A percentile compares a stretch with the other conserved stretches of the same genome.
Conservation (phyloP, 1,140 invertebrate genomes). For the Eumeta japonica region DNA sequence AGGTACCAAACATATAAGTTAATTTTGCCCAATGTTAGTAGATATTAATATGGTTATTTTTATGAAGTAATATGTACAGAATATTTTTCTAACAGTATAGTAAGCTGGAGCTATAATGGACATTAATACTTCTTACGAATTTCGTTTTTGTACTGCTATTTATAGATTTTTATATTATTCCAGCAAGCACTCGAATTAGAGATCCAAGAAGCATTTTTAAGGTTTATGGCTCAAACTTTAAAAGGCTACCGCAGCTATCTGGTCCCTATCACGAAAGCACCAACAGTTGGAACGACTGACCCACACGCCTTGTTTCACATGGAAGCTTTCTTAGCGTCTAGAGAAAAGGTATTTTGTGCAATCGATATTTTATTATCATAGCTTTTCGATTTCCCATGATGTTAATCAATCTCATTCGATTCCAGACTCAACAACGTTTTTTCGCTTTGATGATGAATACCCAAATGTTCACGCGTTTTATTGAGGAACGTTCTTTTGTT, state of each 20-base stretch:
- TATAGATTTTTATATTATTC: constrained; percentile 18
- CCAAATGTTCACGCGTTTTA: constrained; percentile 98
- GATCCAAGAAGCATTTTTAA: constrained; percentile 96
- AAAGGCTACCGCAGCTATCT: constrained; percentile 89
- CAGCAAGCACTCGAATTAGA: constrained; percentile 82
- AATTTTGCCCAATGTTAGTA: too few species aligned
- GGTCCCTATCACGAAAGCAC: constrained; percentile 92
- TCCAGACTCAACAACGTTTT: constrained; percentile 88
- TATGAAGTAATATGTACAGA: too few species aligned
- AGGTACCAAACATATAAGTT: constrained; percentile 37
- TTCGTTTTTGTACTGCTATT: neutral
- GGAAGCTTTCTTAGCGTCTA: constrained; percentile 70
- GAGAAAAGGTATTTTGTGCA: constrained; percentile 55
- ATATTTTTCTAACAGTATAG: neutral
- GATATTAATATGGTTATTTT: too few species aligned
- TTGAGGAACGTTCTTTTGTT: constrained; percentile 97
- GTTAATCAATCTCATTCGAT: constrained; percentile 22
- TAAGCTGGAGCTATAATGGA: too few species aligned
- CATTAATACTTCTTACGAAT: neutral
- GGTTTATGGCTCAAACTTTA: constrained; percentile 92
- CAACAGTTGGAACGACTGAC: constrained; percentile 91
- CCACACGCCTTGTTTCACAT: constrained; percentile 93
- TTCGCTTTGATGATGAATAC: constrained; percentile 87
- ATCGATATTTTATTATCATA: neutral
- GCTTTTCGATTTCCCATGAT: neutral